phyloP scores from a whole-genome alignment of 2,888 invertebrate genomes.

The Orthosia incerta region DNA sequence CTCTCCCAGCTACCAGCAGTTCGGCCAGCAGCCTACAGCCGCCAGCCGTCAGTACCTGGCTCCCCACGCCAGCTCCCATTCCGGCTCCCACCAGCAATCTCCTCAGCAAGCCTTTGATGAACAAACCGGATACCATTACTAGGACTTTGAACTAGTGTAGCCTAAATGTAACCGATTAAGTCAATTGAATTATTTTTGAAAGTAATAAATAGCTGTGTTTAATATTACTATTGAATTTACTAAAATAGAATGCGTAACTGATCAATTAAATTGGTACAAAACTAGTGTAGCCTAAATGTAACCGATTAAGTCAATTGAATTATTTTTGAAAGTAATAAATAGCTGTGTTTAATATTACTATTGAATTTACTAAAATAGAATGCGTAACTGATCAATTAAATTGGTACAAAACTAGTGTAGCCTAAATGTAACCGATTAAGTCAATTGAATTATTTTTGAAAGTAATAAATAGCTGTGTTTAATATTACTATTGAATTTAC shows the following conservation, averaged over 20 bases:
- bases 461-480: constrained; percentile 67
- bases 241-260: too few species aligned
- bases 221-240: constrained; percentile 30
- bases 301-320: constrained; percentile 51
- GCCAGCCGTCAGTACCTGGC: constrained; percentile 83
- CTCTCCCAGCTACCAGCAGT: constrained; percentile 47
- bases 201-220: constrained; percentile 67
- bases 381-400: too few species aligned
- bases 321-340: constrained; percentile 65
- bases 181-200: constrained; percentile 37
- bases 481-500: constrained; percentile 30
- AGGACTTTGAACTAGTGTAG: constrained; percentile 40
- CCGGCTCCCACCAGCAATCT: constrained; percentile 71
- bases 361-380: background rate
- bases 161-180: constrained; percentile 58
- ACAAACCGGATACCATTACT: constrained; percentile 85
- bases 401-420: background rate
- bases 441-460: constrained; percentile 37
- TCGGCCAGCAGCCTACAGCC: constrained; percentile 70
- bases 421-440: constrained; percentile 58
- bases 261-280: too few species aligned
- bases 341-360: constrained; percentile 54
- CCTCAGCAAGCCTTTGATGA: constrained; percentile 86
- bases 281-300: constrained; percentile 29
- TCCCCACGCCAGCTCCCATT: constrained; percentile 75